Conservation (phyloP, 2,113 vertebrate species). For the Elephantulus edwardii region DNA sequence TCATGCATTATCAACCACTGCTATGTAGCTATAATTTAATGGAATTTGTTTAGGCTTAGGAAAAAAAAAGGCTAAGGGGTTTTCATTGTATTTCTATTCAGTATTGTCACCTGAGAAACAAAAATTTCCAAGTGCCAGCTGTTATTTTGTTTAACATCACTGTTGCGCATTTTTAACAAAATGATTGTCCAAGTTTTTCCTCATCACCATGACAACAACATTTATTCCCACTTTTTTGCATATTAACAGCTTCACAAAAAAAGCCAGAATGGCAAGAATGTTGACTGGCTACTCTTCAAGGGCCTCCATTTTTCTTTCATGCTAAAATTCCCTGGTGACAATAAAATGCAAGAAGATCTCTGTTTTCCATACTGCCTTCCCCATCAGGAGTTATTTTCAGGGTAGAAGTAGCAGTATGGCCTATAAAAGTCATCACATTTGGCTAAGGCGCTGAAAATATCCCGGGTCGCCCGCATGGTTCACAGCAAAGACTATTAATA, state of each 20-base stretch:
- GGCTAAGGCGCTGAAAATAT: slow-evolving; percentile 66
- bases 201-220: slow-evolving; percentile 63
- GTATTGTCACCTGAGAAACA: slow-evolving; percentile 35
- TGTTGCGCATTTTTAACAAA: slow-evolving; percentile 28
- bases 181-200: slow-evolving; percentile 21
- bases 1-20: not conserved
- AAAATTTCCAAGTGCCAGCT: not conserved
- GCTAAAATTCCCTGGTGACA: slow-evolving; percentile 69
- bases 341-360: slow-evolving; percentile 54
- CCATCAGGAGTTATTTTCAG: slow-evolving; percentile 56
- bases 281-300: too few species aligned
- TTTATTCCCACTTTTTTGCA: slow-evolving; percentile 47
- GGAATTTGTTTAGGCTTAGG: not conserved
- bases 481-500: slow-evolving; percentile 63
- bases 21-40: not conserved
- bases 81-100: not conserved
- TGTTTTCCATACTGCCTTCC: slow-evolving; percentile 67
- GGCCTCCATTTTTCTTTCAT: slow-evolving; percentile 57
- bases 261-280: too few species aligned
- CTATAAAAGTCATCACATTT: slow-evolving; percentile 70
- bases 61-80: not conserved
- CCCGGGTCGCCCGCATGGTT: slow-evolving; percentile 48
- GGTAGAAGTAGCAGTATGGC: slow-evolving; percentile 60
- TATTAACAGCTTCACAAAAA: slow-evolving; percentile 71
- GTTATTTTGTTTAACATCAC: slow-evolving; percentile 28